phyloP scores from a whole-genome alignment of 2,888 invertebrate genomes.

The Steromphala cineraria region DNA sequence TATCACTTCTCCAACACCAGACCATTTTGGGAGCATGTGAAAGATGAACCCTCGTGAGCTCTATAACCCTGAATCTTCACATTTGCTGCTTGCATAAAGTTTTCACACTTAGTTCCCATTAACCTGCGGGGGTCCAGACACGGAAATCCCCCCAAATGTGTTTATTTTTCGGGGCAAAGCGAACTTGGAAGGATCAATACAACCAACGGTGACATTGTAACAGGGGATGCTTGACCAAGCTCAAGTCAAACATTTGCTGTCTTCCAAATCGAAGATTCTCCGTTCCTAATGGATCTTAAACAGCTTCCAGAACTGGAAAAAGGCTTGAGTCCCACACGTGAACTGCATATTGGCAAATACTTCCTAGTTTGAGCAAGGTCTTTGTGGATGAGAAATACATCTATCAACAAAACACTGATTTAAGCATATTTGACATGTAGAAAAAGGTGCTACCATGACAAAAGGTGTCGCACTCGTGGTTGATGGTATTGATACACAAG shows the following conservation, averaged over 20 bases:
- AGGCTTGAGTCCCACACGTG: neutral
- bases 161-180: constrained; percentile 16
- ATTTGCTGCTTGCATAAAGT: constrained; percentile 2
- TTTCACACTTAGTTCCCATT: constrained; percentile 9
- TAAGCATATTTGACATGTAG: no score
- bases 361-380: neutral
- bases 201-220: constrained; percentile 13
- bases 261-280: constrained; percentile 2
- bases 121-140: neutral
- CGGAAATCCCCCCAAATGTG: constrained; percentile 19
- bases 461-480: no score
- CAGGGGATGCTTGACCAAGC: neutral
- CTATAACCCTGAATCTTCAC: neutral
- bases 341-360: neutral
- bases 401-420: no score
- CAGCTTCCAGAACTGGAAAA: neutral
- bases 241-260: constrained; percentile 13
- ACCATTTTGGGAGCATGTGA: neutral
- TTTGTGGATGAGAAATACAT: neutral
- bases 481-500: no score
- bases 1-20: neutral
- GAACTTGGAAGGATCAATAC: constrained; percentile 6
- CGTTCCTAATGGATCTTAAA: neutral
- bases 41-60: neutral
- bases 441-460: no score